These are phyloP conservation scores for Horisme vitalbata DNA, from an alignment of 2,888 invertebrate species.

Conservation along the genomic window DNA sequence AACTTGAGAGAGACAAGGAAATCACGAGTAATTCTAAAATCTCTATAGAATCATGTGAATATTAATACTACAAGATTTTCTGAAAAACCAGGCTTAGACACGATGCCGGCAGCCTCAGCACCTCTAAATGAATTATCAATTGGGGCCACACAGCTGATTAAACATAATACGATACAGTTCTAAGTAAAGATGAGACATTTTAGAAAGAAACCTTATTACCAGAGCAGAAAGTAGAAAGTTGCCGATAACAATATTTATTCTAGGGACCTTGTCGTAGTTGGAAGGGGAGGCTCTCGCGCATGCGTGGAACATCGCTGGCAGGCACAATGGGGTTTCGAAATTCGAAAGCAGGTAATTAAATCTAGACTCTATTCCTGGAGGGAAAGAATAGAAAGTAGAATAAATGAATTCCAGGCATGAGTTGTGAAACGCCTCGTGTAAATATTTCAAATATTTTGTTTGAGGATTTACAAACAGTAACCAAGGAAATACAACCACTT, in stretches of 20 bases:
- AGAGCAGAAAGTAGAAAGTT: constrained; percentile 46
- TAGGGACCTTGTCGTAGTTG: constrained; percentile 53
- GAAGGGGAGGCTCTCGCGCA: constrained; percentile 60
- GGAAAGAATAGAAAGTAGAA: constrained; percentile 35
- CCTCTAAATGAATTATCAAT: constrained; percentile 76
- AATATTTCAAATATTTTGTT: constrained; percentile 64
- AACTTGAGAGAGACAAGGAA: no score
- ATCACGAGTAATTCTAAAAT: not conserved
- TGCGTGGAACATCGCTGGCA: constrained; percentile 53
- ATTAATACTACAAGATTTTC: constrained; percentile 19
- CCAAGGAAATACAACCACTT: constrained; percentile 56
- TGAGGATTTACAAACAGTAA: constrained; percentile 59
- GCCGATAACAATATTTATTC: constrained; percentile 45
- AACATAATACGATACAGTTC: constrained; percentile 63
- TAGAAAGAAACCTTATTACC: constrained; percentile 58
- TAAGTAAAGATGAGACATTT: constrained; percentile 37
- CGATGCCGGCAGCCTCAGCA: constrained; percentile 58
- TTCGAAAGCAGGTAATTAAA: constrained; percentile 29
- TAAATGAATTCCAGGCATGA: constrained; percentile 45
- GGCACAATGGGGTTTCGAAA: constrained; percentile 53
- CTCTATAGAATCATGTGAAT: not conserved
- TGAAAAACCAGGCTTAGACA: constrained; percentile 46
- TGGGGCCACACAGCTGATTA: constrained; percentile 76
- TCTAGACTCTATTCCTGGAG: constrained; percentile 38
- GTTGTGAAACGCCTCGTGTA: constrained; percentile 46